Evolutionary conservation across 2,113 vertebrate species (phyloP), one percentile per base, ranked within the genome.

Genomic region (Quiscalus mexicanus): DNA sequence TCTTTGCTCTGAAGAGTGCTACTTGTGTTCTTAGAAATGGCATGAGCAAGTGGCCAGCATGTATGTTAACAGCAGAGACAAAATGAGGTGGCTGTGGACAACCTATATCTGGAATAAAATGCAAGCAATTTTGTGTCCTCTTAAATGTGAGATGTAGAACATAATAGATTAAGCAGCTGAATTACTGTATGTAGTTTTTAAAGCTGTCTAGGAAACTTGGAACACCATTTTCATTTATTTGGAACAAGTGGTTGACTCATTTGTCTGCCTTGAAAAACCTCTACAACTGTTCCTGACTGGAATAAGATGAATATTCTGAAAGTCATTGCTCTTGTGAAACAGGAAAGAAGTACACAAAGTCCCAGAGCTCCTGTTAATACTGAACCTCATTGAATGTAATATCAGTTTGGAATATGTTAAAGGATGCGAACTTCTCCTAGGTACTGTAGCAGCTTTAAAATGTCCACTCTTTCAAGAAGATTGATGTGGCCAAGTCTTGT

Each of bases 141-240:
- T 91, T 77, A 82, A 69, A 58, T 62, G 23, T 37, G 79, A 89
- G 28, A 73, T 25, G 42, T 75, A 82, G 39, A 93, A 90, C 71
- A 78, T 79, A 68, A 78, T 59, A 87, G 50, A 83, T 71, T 88
- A 81, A 95, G 73, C 73, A 90, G 76, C 62, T 95, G 90, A 94
- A 89, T 77, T 78, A 44, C 76, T 92, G 52, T 77, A 24, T 59
- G 76, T 73, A 87, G 84, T 59, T 89, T 90, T 93, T 58, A 79
- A 95, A 92, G 87, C 93, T 96, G 84, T 94, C 94, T 87, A 96
- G 93, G 91, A 94, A 93, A 93, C 94, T 87, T 96, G 94, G 89
- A 96, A 92, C 41, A 49, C 41, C 25, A 53, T 84, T 95, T 87
- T 58, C 70, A 63, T 79, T 94, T 95, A 89, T 87, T 94, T 96